phyloP scores from a whole-genome alignment of 2,797 vertebrate genomes.

The Lateolabrax maculatus region DNA sequence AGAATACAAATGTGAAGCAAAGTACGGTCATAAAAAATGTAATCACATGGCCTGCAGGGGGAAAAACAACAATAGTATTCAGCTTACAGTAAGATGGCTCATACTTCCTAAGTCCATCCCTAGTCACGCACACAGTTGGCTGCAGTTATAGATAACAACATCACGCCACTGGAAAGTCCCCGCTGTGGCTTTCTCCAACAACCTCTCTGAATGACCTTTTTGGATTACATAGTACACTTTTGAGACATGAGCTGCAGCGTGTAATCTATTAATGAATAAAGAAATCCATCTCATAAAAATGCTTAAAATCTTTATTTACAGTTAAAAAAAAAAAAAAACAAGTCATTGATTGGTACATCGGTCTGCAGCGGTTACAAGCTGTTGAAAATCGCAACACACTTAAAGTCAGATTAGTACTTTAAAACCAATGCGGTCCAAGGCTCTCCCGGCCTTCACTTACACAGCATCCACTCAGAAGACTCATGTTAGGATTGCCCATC shows the following conservation, averaged over 20 bases:
- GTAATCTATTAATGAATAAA: background rate
- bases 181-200: background rate
- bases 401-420: conserved; percentile 11
- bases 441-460: background rate
- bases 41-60: background rate
- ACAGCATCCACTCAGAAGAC: background rate
- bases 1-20: background rate
- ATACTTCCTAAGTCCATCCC: background rate
- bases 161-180: conserved; percentile 61
- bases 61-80: accelerated
- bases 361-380: conserved; percentile 10
- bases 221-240: background rate
- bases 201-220: background rate
- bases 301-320: conserved; percentile 86
- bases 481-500: background rate
- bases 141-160: conserved; percentile 42
- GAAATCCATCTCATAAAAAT: conserved; percentile 33
- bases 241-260: background rate
- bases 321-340: conserved; percentile 59
- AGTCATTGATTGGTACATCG: background rate
- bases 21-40: background rate
- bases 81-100: background rate
- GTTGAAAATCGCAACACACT: conserved; percentile 11
- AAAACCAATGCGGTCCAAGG: background rate
- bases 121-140: background rate